phyloP scores from a whole-genome alignment of 2,113 vertebrate genomes.

The Miniopterus natalensis region DNA sequence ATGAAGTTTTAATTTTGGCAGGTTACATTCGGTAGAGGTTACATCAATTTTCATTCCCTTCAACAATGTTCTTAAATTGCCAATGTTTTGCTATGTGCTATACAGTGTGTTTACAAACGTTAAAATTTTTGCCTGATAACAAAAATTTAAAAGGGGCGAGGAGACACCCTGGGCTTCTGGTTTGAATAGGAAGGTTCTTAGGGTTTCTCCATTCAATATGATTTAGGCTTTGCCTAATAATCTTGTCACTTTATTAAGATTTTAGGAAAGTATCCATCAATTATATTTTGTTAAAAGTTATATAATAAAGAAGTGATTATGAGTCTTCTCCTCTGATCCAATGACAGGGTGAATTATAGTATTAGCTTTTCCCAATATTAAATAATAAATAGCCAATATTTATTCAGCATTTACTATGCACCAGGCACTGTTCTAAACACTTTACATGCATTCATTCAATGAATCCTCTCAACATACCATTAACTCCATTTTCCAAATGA shows the following conservation, averaged over 20 bases:
- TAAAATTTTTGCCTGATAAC: not conserved
- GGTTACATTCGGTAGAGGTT: not conserved
- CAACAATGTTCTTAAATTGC: not conserved
- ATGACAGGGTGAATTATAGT: not conserved
- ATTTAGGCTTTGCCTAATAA: conserved; percentile 18
- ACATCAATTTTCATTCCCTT: not conserved
- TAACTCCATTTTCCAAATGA: not conserved
- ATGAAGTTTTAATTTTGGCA: not conserved
- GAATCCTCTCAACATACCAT: not conserved
- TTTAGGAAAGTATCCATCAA: not conserved
- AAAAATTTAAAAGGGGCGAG: not conserved
- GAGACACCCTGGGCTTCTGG: not conserved
- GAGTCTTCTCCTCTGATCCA: conserved; percentile 3
- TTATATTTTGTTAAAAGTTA: conserved; percentile 31
- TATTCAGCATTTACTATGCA: conserved; percentile 5
- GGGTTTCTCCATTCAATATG: not conserved
- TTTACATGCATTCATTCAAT: not conserved
- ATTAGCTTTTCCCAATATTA: not conserved
- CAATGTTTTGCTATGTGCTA: not conserved
- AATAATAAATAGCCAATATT: conserved; percentile 28
- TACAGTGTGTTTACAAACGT: not conserved
- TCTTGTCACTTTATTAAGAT: conserved; percentile 13
- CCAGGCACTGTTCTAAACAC: not conserved
- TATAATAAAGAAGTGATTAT: not conserved
- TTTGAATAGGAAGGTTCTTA: not conserved